Evolutionary conservation across 2,888 invertebrate species (phyloP), one percentile per base, ranked within the genome.

Genomic region (Ceramica pisi): DNA sequence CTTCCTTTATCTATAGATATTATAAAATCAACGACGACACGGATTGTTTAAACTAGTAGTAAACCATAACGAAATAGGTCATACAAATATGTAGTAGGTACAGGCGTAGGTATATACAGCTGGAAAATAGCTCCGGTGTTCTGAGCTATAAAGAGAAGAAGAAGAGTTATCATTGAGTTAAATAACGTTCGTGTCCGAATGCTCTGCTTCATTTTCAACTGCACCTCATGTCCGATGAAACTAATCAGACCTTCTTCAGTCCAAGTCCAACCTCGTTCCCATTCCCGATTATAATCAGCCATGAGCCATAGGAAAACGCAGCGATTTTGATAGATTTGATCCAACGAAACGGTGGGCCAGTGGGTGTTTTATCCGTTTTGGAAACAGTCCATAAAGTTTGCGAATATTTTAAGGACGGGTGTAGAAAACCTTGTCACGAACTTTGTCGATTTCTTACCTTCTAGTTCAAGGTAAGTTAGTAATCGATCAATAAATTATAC

Each of bases 391-490:
- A 80, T 76, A 76, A 80, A 73, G n/a, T 73, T 71, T 21, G 59
- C 68, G 31, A 82, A 80, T 80, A 76, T 73, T 71, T 71, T 80
- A 81, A 82, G 81, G 81, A 64, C 76, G 69, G 63, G 23, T 67
- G 72, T 66, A 71, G 55, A 31, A 63, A 80, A 81, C 67, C 67
- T 72, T 69, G 80, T 84, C 82, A 83, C 83, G 85, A 67, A 79
- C 66, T 65, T 59, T 65, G 75, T 67, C 69, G 44, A 71, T 71
- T 82, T 60, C 57, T 61, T 68, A 57, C 44, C 23, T 70, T 59
- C 50, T 53, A 51, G 21, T 63, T 69, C 50, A 60, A 63, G 66
- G 56, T 66, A 56, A 19, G 1, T 53, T 53, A 14, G 50, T 26
- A 55, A 50, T 51, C 16, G 19, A 50, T 46, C 14, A 19, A 35